Conservation (phyloP, 2,888 invertebrate species). For the Deladenus siricidicola region DNA sequence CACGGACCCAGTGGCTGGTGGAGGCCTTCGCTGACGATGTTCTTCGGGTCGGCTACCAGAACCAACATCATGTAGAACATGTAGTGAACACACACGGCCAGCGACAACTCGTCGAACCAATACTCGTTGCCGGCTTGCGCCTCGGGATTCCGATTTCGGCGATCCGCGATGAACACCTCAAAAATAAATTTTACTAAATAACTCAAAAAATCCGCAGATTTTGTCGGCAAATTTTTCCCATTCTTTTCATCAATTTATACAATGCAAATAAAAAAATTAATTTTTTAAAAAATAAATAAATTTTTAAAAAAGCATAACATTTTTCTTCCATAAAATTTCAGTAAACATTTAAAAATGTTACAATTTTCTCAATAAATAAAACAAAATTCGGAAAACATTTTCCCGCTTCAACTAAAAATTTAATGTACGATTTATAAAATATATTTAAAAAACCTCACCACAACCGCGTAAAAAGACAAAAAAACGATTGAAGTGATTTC, state of each 20-base stretch:
- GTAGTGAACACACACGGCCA: constrained; percentile 61
- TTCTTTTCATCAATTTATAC: no score
- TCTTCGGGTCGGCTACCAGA: constrained; percentile 64
- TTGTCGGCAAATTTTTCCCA: no score
- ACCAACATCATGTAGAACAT: constrained; percentile 62
- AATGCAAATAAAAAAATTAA: no score
- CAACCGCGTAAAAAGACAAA: constrained; percentile 61
- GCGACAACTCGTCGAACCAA: constrained; percentile 50
- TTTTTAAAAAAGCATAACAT: no score
- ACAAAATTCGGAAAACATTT: no score
- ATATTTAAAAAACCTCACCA: not conserved
- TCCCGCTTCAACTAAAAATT: not conserved
- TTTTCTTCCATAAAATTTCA: no score
- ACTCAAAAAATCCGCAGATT: no score
- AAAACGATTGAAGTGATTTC: constrained; percentile 68
- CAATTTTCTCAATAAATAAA: no score
- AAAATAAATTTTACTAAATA: no score
- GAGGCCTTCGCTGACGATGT: constrained; percentile 65
- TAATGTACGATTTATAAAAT: no score
- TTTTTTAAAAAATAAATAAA: no score
- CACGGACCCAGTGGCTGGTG: constrained; percentile 72
- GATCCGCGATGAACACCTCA: constrained; percentile 57
- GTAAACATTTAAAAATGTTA: no score
- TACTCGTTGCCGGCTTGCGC: constrained; percentile 26
- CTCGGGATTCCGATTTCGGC: constrained; percentile 52